phyloP scores from a whole-genome alignment of 2,113 vertebrate genomes.

The Solenodon paradoxus region DNA sequence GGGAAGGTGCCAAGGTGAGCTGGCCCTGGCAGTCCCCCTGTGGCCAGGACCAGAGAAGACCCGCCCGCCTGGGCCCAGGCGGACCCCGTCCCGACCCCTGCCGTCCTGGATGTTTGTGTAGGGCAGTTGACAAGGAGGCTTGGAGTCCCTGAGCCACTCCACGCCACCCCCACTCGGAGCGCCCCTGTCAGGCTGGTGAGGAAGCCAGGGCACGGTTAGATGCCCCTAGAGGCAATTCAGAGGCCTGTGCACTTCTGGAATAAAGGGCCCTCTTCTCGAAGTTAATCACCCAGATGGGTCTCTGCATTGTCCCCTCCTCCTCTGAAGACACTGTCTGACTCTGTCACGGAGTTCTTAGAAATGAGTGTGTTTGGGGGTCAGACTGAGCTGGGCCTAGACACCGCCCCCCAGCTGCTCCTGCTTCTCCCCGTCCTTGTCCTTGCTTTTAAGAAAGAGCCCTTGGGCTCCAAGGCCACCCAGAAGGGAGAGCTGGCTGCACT shows the following conservation, averaged over 20 bases:
- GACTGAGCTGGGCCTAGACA: no score
- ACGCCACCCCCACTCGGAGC: no score
- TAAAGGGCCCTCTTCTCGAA: constrained; percentile 47
- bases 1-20: background rate
- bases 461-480: background rate
- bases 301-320: background rate
- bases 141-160: constrained; percentile 34
- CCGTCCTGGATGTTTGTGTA: background rate
- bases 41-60: background rate
- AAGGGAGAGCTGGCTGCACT: no score
- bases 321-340: constrained; percentile 39
- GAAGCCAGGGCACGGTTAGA: constrained; percentile 66
- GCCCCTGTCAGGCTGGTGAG: constrained; percentile 36
- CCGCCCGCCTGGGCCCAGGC: background rate
- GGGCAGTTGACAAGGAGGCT: background rate
- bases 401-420: background rate
- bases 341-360: background rate
- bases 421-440: no score
- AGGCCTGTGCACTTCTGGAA: constrained; percentile 53
- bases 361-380: no score
- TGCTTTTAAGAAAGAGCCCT: no score
- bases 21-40: background rate
- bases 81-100: rapidly evolving
- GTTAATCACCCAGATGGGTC: constrained; percentile 62
- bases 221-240: constrained; percentile 65